These are phyloP conservation scores for Antennarius maculatus DNA, from an alignment of 2,797 vertebrate species.

Conservation along the genomic window DNA sequence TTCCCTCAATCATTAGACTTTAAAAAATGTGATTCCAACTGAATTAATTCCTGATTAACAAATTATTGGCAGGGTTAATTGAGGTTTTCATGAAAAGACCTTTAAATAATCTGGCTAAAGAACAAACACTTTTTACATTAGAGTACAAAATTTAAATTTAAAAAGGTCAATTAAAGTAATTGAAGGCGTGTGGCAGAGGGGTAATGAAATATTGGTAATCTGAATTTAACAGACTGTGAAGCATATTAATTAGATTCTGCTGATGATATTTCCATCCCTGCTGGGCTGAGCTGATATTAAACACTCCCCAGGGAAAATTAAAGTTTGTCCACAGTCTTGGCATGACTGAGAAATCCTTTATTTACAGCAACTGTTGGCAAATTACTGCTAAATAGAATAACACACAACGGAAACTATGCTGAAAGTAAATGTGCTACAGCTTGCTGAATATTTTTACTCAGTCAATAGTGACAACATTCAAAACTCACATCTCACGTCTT, in stretches of 20 bases:
- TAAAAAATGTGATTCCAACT: constrained; percentile 9
- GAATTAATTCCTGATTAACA: constrained; percentile 13
- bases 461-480: constrained; percentile 15
- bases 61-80: constrained; percentile 50
- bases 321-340: constrained; percentile 32
- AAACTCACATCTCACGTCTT: constrained; percentile 30
- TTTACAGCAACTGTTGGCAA: constrained; percentile 43
- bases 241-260: constrained; percentile 46
- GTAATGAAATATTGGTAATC: constrained; percentile 43
- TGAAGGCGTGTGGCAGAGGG: constrained; percentile 18
- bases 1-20: constrained; percentile 27
- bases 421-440: constrained; percentile 5
- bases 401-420: constrained; percentile 30
- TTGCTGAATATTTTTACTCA: constrained; percentile 17
- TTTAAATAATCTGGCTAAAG: background rate
- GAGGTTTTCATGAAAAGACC: constrained; percentile 28
- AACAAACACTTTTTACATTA: constrained; percentile 54
- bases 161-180: constrained; percentile 46
- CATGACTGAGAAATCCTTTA: constrained; percentile 33
- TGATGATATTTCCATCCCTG: constrained; percentile 47
- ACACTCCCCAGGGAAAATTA: constrained; percentile 48
- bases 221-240: constrained; percentile 41
- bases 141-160: constrained; percentile 32
- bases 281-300: constrained; percentile 53
- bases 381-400: constrained; percentile 52